Percentiles rank a stretch among this genome's conserved stretches.
Conservation (phyloP, 2,888 invertebrate species). For the Dysmachus trigonus region DNA sequence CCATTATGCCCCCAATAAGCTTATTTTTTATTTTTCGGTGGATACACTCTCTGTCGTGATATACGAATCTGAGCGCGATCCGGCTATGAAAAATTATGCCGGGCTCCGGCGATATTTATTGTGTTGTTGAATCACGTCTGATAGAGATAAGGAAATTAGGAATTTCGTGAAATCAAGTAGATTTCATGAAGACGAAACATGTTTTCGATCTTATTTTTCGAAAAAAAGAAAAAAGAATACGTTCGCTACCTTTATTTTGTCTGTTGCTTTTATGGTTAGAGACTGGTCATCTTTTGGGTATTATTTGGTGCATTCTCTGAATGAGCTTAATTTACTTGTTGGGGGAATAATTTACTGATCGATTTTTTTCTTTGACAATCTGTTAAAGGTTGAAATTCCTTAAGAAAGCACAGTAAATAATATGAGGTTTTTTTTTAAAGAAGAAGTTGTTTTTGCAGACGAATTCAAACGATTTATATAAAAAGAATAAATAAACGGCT, state of each 20-base stretch:
- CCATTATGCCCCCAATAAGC: conserved; percentile 42
- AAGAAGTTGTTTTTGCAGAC: no score
- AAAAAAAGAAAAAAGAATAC: background rate
- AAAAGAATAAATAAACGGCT: no score
- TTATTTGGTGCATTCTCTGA: background rate
- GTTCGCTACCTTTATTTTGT: background rate
- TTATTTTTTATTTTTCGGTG: conserved; percentile 40
- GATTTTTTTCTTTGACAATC: background rate
- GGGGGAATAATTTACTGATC: background rate
- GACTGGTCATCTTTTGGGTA: background rate
- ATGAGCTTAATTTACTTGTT: background rate
- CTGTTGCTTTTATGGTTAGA: background rate
- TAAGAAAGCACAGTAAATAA: background rate
- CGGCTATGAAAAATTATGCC: conserved; percentile 41
- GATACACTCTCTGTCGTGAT: conserved; percentile 38
- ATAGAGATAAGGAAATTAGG: conserved; percentile 34
- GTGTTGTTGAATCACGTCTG: conserved; percentile 24
- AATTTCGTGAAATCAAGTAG: conserved; percentile 17
- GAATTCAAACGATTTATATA: no score
- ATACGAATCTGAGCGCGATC: conserved; percentile 17
- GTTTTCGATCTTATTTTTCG: background rate
- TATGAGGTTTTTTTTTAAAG: background rate
- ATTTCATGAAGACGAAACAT: background rate
- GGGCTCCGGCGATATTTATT: conserved; percentile 23
- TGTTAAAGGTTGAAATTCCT: background rate